Evolutionary conservation across 2,113 vertebrate genomes (phyloP).

Genomic region (Tupaia chinensis): DNA sequence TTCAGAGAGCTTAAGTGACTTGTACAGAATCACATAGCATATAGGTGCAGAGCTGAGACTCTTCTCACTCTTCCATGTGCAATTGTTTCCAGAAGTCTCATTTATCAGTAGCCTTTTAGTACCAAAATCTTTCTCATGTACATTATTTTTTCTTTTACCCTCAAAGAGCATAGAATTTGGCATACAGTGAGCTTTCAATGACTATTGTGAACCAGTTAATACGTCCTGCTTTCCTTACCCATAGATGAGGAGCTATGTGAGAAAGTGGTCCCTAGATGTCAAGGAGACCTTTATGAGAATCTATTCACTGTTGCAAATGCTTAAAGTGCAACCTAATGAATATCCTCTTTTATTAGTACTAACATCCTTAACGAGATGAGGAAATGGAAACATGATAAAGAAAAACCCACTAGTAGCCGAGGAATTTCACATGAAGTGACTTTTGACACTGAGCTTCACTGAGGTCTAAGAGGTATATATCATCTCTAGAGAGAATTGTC

Average conservation of each 20-base stretch:
- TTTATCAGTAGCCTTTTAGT: not conserved
- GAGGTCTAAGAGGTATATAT: conserved; percentile 18
- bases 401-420: conserved; percentile 12
- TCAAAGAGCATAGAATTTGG: not conserved
- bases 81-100: not conserved
- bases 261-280: not conserved
- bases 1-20: not conserved
- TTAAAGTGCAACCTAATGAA: conserved; percentile 32
- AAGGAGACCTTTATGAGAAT: not conserved
- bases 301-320: not conserved
- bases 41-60: not conserved
- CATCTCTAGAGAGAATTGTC: not conserved
- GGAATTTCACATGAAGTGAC: not conserved
- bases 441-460: conserved; percentile 32
- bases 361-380: not conserved
- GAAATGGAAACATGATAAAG: conserved; percentile 10
- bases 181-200: not conserved
- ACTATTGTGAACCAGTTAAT: not conserved
- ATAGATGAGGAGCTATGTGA: not conserved
- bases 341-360: not conserved
- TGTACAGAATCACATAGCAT: not conserved
- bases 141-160: not conserved
- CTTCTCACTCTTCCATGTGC: not conserved
- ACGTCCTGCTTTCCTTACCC: not conserved
- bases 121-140: not conserved